These are phyloP conservation scores for Balaeniceps rex DNA, from an alignment of 2,113 vertebrate genomes.

Conservation along the genomic window DNA sequence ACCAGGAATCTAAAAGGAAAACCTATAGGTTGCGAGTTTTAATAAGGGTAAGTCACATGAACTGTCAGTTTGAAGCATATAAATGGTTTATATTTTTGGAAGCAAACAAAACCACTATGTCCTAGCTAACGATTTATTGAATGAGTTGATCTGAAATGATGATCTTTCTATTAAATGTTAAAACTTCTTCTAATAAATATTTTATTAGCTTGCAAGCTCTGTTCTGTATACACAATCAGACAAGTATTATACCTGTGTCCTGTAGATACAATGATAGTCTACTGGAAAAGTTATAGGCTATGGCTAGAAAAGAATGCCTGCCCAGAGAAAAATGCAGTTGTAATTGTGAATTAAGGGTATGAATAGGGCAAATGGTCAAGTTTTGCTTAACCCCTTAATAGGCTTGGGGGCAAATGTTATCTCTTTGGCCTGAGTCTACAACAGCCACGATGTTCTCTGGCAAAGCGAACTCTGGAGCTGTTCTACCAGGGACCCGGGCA, in stretches of 20 bases:
- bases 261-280: not conserved
- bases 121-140: not conserved
- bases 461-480: not conserved
- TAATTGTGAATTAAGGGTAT: not conserved
- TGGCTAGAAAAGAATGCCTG: not conserved
- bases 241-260: not conserved
- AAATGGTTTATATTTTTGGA: not conserved
- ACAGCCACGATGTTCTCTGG: not conserved
- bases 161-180: not conserved
- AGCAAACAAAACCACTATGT: not conserved
- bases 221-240: not conserved
- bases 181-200: not conserved
- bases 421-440: not conserved
- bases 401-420: not conserved
- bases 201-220: not conserved
- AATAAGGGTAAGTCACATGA: not conserved
- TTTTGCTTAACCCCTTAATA: not conserved
- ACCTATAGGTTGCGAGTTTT: not conserved
- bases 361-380: not conserved
- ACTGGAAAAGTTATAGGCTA: not conserved
- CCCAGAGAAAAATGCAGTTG: not conserved
- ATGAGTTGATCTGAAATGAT: not conserved
- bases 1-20: not conserved
- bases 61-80: not conserved
- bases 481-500: not conserved